Conservation (phyloP, 2,888 invertebrate genomes). For the Meghimatium bilineatum region DNA sequence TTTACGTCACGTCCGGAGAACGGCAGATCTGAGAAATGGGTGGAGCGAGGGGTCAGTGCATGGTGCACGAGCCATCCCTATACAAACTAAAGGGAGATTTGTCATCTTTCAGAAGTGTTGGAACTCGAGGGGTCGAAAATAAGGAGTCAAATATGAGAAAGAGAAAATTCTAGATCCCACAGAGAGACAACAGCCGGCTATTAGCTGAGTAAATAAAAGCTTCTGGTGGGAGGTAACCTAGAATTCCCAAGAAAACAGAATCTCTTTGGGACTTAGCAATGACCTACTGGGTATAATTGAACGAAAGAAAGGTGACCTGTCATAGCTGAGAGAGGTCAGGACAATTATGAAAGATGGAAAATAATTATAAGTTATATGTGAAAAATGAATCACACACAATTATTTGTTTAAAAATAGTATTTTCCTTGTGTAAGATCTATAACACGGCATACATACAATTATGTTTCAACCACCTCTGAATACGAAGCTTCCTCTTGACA, state of each 20-base stretch:
- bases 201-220: slow-evolving; percentile 37
- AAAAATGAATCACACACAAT: no score
- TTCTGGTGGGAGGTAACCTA: slow-evolving; percentile 26
- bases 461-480: no score
- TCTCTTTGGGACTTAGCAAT: background rate
- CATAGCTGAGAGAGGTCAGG: background rate
- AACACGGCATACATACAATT: no score
- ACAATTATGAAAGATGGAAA: background rate
- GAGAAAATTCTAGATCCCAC: slow-evolving; percentile 30
- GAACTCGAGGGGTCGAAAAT: slow-evolving; percentile 8
- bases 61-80: slow-evolving; percentile 31
- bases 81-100: slow-evolving; percentile 32
- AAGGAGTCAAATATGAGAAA: slow-evolving; percentile 35
- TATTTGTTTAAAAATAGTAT: no score
- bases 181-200: slow-evolving; percentile 36
- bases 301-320: background rate
- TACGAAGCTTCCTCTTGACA: no score
- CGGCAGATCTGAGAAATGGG: slow-evolving; percentile 42
- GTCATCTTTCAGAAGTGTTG: slow-evolving; percentile 31
- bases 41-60: slow-evolving; percentile 40
- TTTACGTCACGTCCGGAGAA: slow-evolving; percentile 47
- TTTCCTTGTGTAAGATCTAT: no score
- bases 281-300: background rate
- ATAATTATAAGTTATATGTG: background rate
- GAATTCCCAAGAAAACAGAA: slow-evolving; percentile 17